Evolutionary conservation across 1,140 invertebrate genomes (phyloP).

Genomic region (Hycleus cichorii): DNA sequence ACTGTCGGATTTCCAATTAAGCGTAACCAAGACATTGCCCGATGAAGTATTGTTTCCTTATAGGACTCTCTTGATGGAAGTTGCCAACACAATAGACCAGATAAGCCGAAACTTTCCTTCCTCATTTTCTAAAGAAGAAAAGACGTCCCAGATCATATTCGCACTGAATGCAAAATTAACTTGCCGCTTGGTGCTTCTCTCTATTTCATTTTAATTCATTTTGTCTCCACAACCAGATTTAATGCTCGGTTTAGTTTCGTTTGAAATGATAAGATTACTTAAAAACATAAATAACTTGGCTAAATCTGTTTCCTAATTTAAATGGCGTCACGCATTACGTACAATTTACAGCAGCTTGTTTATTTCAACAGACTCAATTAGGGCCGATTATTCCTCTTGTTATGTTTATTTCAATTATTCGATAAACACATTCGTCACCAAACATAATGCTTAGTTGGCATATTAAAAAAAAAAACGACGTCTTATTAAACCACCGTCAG

Average conservation of each 20-base stretch:
- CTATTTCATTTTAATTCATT: constrained; percentile 31
- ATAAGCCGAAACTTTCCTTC: constrained; percentile 29
- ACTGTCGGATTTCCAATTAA: constrained; percentile 27
- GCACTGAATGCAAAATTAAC: constrained; percentile 33
- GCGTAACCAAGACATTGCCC: constrained; percentile 20
- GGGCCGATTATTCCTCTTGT: neutral
- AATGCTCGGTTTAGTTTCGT: constrained; percentile 34
- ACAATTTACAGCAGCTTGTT: constrained; percentile 18
- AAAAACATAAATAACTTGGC: constrained; percentile 31
- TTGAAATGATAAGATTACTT: constrained; percentile 31
- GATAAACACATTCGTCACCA: too few relatives aligned
- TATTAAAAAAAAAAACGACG: too few relatives aligned
- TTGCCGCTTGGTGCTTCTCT: constrained; percentile 13
- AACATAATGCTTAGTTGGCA: too few relatives aligned
- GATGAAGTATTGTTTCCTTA: constrained; percentile 34
- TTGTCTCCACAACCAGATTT: constrained; percentile 31
- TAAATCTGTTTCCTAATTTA: constrained; percentile 29
- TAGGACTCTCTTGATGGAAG: constrained; percentile 22
- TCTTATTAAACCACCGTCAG: too few relatives aligned
- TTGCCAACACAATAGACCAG: constrained; percentile 29
- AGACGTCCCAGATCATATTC: constrained; percentile 31
- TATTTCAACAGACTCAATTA: constrained; percentile 14
- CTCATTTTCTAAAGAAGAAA: constrained; percentile 28
- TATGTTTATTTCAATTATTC: too few relatives aligned
- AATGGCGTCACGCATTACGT: constrained; percentile 23